Percentiles rank a stretch among this genome's conserved stretches.
phyloP scores from a whole-genome alignment of 2,113 vertebrate genomes.

The Tachysurus fulvidraco region DNA sequence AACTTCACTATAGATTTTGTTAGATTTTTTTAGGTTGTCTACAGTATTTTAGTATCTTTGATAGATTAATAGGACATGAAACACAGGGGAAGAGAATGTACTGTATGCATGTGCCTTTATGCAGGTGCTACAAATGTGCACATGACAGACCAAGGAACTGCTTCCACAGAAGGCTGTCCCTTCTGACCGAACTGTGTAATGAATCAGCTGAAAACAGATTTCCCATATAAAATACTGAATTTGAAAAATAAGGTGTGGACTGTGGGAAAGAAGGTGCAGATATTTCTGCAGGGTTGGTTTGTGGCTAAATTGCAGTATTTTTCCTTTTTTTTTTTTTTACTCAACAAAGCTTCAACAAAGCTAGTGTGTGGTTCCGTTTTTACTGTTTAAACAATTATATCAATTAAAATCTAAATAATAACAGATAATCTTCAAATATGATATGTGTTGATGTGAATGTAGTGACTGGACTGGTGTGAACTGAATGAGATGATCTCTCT shows the following conservation, averaged over 20 bases:
- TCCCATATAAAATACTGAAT: background rate
- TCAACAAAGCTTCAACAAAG: background rate
- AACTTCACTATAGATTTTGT: background rate
- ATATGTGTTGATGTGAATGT: background rate
- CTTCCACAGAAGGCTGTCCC: background rate
- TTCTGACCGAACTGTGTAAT: no score
- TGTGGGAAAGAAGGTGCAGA: background rate
- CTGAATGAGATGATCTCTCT: background rate
- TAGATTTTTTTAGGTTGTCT: background rate
- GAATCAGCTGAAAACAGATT: background rate
- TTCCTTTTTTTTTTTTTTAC: no score
- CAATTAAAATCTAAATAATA: constrained; percentile 31
- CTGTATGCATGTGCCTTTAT: background rate
- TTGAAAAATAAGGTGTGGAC: constrained; percentile 16
- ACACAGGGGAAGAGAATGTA: constrained; percentile 3
- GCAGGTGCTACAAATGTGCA: background rate
- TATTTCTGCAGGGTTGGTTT: background rate
- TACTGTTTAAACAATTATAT: background rate
- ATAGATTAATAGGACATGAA: background rate
- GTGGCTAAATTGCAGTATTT: background rate
- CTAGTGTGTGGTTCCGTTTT: background rate
- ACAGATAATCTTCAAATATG: background rate
- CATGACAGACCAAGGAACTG: background rate
- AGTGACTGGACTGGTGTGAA: background rate
- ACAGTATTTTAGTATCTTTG: background rate